Conservation (phyloP, 2,113 vertebrate genomes). For the Podiceps cristatus region DNA sequence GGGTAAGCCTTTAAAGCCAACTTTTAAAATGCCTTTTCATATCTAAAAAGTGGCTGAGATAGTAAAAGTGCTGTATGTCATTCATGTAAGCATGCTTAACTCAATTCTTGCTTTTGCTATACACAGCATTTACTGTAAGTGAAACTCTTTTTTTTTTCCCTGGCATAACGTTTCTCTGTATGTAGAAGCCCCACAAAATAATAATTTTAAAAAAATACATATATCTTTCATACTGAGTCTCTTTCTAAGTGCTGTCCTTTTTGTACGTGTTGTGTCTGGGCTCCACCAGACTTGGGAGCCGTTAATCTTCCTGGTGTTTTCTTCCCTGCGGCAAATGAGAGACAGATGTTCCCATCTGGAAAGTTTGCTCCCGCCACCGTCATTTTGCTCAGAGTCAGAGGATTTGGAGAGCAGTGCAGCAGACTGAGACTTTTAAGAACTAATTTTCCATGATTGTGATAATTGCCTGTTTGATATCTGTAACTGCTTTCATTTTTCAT, state of each 20-base stretch:
- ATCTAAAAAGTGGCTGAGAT: not conserved
- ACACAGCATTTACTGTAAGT: not conserved
- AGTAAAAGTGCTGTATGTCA: not conserved
- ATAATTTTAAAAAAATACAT: not conserved
- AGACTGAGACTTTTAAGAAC: constrained; percentile 23
- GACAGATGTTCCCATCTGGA: constrained; percentile 76
- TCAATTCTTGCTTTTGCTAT: not conserved
- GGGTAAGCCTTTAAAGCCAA: not conserved
- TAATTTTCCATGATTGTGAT: constrained; percentile 5
- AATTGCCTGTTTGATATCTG: constrained; percentile 42
- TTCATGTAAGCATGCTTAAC: not conserved
- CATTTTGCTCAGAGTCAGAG: not conserved
- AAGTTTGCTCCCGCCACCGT: constrained; percentile 26
- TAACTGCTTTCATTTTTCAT: constrained; percentile 16
- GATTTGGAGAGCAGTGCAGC: constrained; percentile 26
- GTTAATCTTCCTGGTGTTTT: constrained; percentile 70
- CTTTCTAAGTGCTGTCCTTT: not conserved
- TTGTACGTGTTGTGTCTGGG: constrained; percentile 56
- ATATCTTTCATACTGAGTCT: not conserved
- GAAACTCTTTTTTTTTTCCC: not conserved
- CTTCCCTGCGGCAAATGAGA: constrained; percentile 62
- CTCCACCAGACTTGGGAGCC: constrained; percentile 9
- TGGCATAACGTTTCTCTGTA: not conserved
- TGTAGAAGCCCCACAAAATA: not conserved
- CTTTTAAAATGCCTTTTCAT: not conserved